Percentiles rank a stretch among this genome's conserved stretches.
These are phyloP conservation scores for Andrena chrysosceles DNA, from an alignment of 2,888 invertebrate genomes.

Conservation along the genomic window DNA sequence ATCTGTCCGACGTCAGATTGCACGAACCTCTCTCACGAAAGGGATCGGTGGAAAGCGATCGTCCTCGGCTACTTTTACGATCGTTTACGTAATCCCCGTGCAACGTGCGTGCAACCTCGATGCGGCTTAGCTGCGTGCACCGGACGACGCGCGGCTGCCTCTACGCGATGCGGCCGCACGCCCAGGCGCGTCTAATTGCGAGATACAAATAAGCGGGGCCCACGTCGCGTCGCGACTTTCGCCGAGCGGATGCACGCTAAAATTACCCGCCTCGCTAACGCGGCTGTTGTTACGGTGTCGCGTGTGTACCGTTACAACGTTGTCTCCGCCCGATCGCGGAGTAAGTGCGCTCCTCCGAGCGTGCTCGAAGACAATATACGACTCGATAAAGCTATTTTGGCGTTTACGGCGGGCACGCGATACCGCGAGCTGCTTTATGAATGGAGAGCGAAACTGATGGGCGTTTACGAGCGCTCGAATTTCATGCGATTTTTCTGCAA, in stretches of 20 bases:
- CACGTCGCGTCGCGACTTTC: slow-evolving; percentile 38
- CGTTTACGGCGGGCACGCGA: neutral
- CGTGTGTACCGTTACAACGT: slow-evolving; percentile 16
- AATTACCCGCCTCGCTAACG: slow-evolving; percentile 27
- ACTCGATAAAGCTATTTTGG: slow-evolving; percentile 3
- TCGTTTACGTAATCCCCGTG: slow-evolving; percentile 60
- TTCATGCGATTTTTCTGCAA: slow-evolving; percentile 13
- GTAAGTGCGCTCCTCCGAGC: neutral
- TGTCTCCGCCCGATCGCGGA: neutral
- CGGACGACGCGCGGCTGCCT: slow-evolving; percentile 49
- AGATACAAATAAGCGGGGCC: slow-evolving; percentile 36
- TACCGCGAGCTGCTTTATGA: slow-evolving; percentile 15
- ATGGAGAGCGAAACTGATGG: slow-evolving; percentile 20
- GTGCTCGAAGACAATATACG: slow-evolving; percentile 8
- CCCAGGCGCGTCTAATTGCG: slow-evolving; percentile 61
- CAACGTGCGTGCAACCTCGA: slow-evolving; percentile 41
- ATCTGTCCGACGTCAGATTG: slow-evolving; percentile 46
- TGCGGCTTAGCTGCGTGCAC: slow-evolving; percentile 44
- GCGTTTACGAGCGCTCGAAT: slow-evolving; percentile 14
- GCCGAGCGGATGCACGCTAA: slow-evolving; percentile 43
- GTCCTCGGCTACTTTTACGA: slow-evolving; percentile 48
- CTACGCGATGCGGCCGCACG: slow-evolving; percentile 33
- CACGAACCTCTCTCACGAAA: slow-evolving; percentile 5
- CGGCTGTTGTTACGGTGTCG: slow-evolving; percentile 7
- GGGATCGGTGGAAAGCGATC: slow-evolving; percentile 33